Evolutionary conservation across 2,888 invertebrate genomes (phyloP), one percentile per base, ranked within the genome.

Genomic region (Tachystola acroxantha): DNA sequence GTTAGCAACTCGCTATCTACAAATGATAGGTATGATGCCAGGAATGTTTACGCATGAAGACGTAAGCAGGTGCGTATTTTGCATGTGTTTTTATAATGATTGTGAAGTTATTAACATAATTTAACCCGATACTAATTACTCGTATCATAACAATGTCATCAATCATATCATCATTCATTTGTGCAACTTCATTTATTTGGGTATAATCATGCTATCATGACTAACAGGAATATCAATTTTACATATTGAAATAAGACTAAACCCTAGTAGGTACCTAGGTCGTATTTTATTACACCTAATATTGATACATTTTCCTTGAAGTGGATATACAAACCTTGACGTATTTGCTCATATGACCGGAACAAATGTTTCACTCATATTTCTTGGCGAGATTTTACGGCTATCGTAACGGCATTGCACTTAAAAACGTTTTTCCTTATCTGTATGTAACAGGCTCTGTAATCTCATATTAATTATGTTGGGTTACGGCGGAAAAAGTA

Each of bases 181-280:
- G 30, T 43, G 29, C 34, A 32, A 37, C 42, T 36, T 43, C 46
- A 45, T 44, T 43, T 35, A 45, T 46, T 26, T 46, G 49, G 46
- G 45, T 48, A 42, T 35, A 36, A 43, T 54, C 50, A 53, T 55
- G 58, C 57, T 58, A 4, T 64, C 25, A 32, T 35, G 25, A 53
- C 46, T 62, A 60, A 60, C 46, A 41, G n/a, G n/a, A n/a, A n/a
- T n/a, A n/a, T n/a, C n/a, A n/a, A n/a, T n/a, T n/a, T n/a, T n/a
- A n/a, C n/a, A n/a, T n/a, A n/a, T n/a, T n/a, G n/a, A n/a, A n/a
- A n/a, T n/a, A n/a, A n/a, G n/a, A n/a, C n/a, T n/a, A n/a, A n/a
- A n/a, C n/a, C n/a, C n/a, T n/a, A n/a, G n/a, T n/a, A n/a, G n/a
- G n/a, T n/a, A n/a, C n/a, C n/a, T n/a, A n/a, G n/a, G n/a, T n/a